Conservation (phyloP, 1,140 invertebrate genomes). For the Hypothenemus hampei region DNA sequence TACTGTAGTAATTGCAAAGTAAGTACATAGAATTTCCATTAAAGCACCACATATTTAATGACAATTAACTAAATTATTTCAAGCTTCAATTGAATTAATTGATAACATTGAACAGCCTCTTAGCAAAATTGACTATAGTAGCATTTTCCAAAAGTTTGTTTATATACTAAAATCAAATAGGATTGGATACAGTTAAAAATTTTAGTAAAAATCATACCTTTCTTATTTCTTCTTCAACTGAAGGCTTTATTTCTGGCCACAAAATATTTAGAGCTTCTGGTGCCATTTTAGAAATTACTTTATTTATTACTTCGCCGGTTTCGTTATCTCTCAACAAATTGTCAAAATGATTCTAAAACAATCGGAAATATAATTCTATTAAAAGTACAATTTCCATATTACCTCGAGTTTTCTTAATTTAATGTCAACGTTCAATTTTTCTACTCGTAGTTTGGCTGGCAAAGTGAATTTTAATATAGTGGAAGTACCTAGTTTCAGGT, state of each 20-base stretch:
- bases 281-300: slow-evolving; percentile 39
- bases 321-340: slow-evolving; percentile 41
- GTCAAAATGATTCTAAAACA: slow-evolving; percentile 39
- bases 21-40: no score
- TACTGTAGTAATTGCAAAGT: no score
- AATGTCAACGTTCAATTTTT: slow-evolving; percentile 27
- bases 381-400: background rate
- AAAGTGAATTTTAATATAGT: slow-evolving; percentile 33
- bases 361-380: background rate
- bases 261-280: slow-evolving; percentile 43
- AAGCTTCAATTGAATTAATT: slow-evolving; percentile 1
- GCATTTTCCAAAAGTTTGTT: slow-evolving; percentile 34
- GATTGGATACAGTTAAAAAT: background rate
- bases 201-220: slow-evolving; percentile 27
- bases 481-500: slow-evolving; percentile 32
- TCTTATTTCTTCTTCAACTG: slow-evolving; percentile 40
- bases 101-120: slow-evolving; percentile 38
- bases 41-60: slow-evolving; percentile 1
- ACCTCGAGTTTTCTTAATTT: slow-evolving; percentile 36
- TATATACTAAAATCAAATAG: slow-evolving; percentile 32
- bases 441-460: slow-evolving; percentile 29
- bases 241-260: slow-evolving; percentile 42
- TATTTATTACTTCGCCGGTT: slow-evolving; percentile 40
- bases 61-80: no score
- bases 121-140: slow-evolving; percentile 32